Percentiles rank a stretch among this genome's conserved stretches.
Evolutionary conservation across 2,113 vertebrate species (phyloP).

Genomic region (Coturnix japonica): DNA sequence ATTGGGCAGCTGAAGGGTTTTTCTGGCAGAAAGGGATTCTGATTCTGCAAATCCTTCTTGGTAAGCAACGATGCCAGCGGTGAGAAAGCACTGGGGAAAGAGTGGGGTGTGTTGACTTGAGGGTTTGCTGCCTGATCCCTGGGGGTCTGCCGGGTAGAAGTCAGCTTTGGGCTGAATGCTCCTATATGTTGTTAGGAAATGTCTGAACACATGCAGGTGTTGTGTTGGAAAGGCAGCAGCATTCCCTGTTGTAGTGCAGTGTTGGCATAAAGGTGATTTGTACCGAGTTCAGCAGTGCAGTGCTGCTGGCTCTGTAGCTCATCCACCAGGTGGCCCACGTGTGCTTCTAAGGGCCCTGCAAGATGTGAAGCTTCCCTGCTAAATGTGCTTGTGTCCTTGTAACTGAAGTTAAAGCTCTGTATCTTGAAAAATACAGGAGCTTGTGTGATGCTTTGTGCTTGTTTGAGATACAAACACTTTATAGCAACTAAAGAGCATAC

Average conservation of each 20-base stretch:
- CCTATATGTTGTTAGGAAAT: background rate
- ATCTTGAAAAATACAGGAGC: background rate
- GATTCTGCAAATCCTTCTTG: accelerated
- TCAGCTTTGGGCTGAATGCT: background rate
- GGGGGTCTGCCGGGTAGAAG: background rate
- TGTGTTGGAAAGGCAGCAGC: background rate
- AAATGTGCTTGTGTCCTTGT: background rate
- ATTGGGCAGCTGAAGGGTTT: background rate
- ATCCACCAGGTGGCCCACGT: constrained; percentile 59
- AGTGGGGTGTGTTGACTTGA: accelerated
- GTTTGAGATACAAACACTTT: background rate
- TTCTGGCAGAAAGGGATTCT: background rate
- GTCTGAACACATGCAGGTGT: background rate
- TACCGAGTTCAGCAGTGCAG: background rate
- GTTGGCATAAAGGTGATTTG: background rate
- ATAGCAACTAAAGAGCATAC: background rate
- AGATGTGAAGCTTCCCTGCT: background rate
- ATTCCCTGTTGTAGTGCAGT: background rate
- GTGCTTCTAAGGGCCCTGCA: background rate
- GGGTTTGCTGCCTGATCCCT: background rate
- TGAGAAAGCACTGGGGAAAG: background rate
- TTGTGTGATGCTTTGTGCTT: background rate
- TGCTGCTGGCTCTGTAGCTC: background rate
- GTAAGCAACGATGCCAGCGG: background rate
- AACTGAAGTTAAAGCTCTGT: background rate